Conservation (phyloP, 2,797 vertebrate genomes). For the Esox masquinongy region DNA sequence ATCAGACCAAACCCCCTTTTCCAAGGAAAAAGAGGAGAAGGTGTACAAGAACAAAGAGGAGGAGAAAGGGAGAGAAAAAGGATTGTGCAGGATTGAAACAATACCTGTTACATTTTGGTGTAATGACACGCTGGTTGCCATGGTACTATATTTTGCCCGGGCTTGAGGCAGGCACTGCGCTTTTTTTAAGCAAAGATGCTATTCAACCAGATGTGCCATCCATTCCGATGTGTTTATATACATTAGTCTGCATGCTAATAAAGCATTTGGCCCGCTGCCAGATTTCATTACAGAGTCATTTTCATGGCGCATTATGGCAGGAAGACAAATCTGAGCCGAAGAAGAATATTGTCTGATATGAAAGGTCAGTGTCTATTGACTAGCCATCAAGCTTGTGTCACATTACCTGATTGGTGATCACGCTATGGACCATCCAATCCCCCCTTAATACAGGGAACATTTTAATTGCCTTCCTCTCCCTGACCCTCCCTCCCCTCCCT, state of each 20-base stretch:
- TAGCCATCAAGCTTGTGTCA: slow-evolving; percentile 2
- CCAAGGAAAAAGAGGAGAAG: background rate
- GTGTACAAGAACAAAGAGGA: background rate
- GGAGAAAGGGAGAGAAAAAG: background rate
- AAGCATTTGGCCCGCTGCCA: background rate
- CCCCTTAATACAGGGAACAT: background rate
- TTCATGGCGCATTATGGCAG: background rate
- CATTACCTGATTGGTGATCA: slow-evolving; percentile 26
- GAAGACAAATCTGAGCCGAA: slow-evolving; percentile 7
- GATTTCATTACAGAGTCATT: background rate
- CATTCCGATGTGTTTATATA: background rate
- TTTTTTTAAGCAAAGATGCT: background rate
- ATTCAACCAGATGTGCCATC: background rate
- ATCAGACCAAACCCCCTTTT: background rate
- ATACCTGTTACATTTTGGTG: background rate
- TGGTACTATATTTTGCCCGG: background rate
- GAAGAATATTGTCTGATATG: slow-evolving; percentile 15
- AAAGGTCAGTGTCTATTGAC: slow-evolving; percentile 21
- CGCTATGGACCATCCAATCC: slow-evolving; percentile 7
- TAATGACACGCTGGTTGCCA: background rate
- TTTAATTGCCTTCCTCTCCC: slow-evolving; percentile 16
- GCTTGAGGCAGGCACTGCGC: background rate
- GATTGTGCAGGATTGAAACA: slow-evolving; percentile 3
- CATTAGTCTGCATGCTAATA: background rate
- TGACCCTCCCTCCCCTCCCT: background rate